These are phyloP conservation scores for Tiaroga cobitis DNA, from an alignment of 2,797 vertebrate species.

Conservation along the genomic window DNA sequence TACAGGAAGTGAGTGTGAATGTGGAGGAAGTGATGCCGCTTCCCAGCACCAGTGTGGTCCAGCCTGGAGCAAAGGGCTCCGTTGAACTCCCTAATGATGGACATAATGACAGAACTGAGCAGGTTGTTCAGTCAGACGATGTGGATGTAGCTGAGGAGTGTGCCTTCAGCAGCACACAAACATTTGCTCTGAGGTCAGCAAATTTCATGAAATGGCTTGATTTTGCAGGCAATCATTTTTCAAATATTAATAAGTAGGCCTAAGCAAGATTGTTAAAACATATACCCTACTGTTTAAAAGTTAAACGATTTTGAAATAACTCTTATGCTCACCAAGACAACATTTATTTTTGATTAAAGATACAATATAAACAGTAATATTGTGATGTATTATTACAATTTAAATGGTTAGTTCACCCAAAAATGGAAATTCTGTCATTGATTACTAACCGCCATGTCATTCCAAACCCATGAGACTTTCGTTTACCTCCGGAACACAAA, in stretches of 20 bases:
- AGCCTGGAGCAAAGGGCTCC: conserved; percentile 56
- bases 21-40: conserved; percentile 76
- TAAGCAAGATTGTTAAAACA: neutral
- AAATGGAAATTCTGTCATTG: too few species aligned
- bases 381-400: neutral
- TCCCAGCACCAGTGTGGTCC: conserved; percentile 73
- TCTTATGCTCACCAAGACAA: too few species aligned
- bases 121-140: conserved; percentile 73
- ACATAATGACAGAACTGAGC: conserved; percentile 64
- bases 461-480: too few species aligned
- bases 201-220: neutral
- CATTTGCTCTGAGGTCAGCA: conserved; percentile 72
- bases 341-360: neutral
- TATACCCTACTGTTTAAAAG: neutral
- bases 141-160: conserved; percentile 71
- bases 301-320: neutral
- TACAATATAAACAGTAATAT: neutral
- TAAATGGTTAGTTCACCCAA: too few species aligned
- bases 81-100: conserved; percentile 66
- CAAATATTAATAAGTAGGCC: neutral
- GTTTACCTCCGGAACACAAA: too few species aligned
- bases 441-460: too few species aligned
- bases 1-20: conserved; percentile 75
- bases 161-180: conserved; percentile 67
- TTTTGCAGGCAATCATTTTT: neutral